Evolutionary conservation across 23 tunicate species (phyloP).

Genomic region (Oikopleura dioica): DNA sequence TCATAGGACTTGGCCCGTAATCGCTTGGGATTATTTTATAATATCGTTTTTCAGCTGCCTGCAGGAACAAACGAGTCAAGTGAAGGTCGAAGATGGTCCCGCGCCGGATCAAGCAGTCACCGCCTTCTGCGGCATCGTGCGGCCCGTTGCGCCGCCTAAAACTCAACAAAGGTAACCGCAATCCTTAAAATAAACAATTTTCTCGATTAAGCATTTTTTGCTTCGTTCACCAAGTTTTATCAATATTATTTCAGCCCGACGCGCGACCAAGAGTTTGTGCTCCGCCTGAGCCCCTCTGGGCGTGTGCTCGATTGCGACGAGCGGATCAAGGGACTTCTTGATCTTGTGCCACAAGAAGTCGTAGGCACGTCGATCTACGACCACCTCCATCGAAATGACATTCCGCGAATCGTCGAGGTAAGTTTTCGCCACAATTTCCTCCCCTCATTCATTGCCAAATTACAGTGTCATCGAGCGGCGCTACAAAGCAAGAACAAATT

Average conservation of each 20-base stretch:
- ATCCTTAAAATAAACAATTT: neutral
- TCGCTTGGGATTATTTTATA: no score
- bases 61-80: neutral
- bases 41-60: no score
- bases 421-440: no score
- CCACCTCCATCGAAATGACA: conserved; percentile 8
- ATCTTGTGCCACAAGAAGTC: conserved; percentile 3
- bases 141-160: neutral
- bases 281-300: neutral
- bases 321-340: neutral
- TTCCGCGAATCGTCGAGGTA: conserved; percentile 11
- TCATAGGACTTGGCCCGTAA: no score
- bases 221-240: neutral
- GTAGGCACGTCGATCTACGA: neutral
- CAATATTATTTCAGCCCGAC: neutral
- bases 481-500: neutral
- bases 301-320: conserved; percentile 1
- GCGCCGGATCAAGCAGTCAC: conserved; percentile 10
- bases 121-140: conserved; percentile 7
- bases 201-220: neutral
- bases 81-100: neutral
- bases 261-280: conserved; percentile 1
- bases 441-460: no score
- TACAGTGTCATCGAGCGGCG: conserved; percentile 1
- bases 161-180: neutral